These are phyloP conservation scores for Lipophrys pholis DNA, from an alignment of 2,113 vertebrate species.

Conservation along the genomic window DNA sequence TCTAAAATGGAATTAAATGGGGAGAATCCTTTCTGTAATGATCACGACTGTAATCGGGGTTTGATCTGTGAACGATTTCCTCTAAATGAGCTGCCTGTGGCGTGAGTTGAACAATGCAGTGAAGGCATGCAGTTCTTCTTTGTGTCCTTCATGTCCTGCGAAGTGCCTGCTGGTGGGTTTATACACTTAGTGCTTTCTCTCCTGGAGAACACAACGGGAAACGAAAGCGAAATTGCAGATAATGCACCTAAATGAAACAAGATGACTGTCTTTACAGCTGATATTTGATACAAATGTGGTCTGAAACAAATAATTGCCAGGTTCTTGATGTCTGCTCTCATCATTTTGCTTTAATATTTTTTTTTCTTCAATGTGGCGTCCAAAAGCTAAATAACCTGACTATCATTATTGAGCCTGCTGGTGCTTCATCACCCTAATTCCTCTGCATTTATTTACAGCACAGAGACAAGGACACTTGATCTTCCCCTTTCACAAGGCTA, in stretches of 20 bases:
- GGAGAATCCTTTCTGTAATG: constrained; percentile 29
- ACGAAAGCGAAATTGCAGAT: constrained; percentile 22
- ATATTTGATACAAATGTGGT: neutral
- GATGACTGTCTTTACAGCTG: constrained; percentile 39
- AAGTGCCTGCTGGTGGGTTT: constrained; percentile 47
- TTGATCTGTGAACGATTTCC: constrained; percentile 75
- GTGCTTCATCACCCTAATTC: constrained; percentile 38
- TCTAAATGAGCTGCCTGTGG: constrained; percentile 62
- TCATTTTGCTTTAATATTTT: constrained; percentile 4
- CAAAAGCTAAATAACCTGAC: constrained; percentile 19
- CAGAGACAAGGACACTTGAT: constrained; percentile 54
- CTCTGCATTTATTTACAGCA: constrained; percentile 55
- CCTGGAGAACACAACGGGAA: constrained; percentile 36
- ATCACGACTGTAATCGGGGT: constrained; percentile 19
- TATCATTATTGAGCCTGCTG: constrained; percentile 26
- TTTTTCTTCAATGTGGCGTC: constrained; percentile 8
- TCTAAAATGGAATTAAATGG: constrained; percentile 14
- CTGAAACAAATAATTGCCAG: neutral
- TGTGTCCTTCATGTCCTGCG: constrained; percentile 43
- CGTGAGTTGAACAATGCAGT: neutral
- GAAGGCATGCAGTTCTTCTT: constrained; percentile 54
- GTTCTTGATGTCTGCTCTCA: neutral
- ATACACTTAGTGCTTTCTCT: constrained; percentile 37
- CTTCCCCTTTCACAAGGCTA: constrained; percentile 27
- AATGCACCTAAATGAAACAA: constrained; percentile 66